These are phyloP conservation scores for Manduca sexta DNA, from an alignment of 1,140 invertebrate species.

Conservation along the genomic window DNA sequence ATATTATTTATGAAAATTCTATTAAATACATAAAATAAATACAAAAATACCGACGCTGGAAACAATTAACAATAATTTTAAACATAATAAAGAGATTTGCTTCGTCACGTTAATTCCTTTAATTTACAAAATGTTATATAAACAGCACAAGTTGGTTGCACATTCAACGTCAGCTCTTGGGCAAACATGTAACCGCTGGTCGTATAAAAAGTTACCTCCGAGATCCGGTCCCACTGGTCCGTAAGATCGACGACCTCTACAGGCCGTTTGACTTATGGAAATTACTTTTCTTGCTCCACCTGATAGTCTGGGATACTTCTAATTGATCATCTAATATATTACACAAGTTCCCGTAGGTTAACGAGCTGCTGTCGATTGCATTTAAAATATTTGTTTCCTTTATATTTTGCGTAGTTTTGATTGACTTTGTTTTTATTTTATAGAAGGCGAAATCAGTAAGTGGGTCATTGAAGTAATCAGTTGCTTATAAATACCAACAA, in stretches of 20 bases:
- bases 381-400: too few relatives aligned
- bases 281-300: slow-evolving; percentile 57
- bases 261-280: slow-evolving; percentile 66
- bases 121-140: slow-evolving; percentile 12
- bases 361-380: too few relatives aligned
- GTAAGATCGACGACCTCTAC: slow-evolving; percentile 62
- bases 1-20: background rate
- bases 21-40: background rate
- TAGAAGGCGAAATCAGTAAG: too few relatives aligned
- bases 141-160: slow-evolving; percentile 22
- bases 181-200: slow-evolving; percentile 58
- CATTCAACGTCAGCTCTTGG: slow-evolving; percentile 40
- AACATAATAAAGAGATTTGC: background rate
- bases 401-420: too few relatives aligned
- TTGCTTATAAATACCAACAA: too few relatives aligned
- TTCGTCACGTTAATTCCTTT: background rate
- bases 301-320: slow-evolving; percentile 15
- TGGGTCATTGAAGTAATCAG: too few relatives aligned
- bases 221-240: slow-evolving; percentile 63
- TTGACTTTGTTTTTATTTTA: too few relatives aligned
- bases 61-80: too few relatives aligned
- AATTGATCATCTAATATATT: slow-evolving; percentile 7
- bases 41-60: background rate
- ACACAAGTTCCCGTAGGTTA: background rate
- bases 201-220: slow-evolving; percentile 63